A percentile compares a stretch with the other conserved stretches of the same genome.
These are phyloP conservation scores for Drosophila ogumai DNA, from an alignment of 1,140 invertebrate genomes.

Conservation along the genomic window DNA sequence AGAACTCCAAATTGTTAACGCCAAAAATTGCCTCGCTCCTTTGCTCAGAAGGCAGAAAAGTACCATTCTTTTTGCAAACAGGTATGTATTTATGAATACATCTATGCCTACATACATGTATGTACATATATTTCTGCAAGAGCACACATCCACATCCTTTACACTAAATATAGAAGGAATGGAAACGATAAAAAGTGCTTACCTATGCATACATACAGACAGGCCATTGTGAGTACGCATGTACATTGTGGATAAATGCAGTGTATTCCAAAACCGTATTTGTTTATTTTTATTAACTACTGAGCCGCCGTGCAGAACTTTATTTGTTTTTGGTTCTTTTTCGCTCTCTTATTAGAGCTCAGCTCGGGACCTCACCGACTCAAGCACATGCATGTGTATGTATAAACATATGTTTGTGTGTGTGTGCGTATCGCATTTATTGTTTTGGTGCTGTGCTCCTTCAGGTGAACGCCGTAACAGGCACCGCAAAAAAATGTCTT, in stretches of 20 bases:
- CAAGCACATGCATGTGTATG: not conserved
- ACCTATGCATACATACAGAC: conserved; percentile 8
- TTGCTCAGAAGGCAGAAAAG: not conserved
- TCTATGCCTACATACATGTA: no score
- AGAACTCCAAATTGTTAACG: not conserved
- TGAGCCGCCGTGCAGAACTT: not conserved
- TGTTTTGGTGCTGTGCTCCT: conserved; percentile 12
- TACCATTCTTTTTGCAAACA: conserved; percentile 27
- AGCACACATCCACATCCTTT: conserved; percentile 26
- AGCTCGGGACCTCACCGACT: conserved; percentile 13
- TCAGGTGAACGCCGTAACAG: conserved; percentile 1
- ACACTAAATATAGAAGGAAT: conserved; percentile 34
- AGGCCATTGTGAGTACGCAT: conserved; percentile 8
- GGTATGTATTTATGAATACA: conserved; percentile 34
- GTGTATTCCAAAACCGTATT: not conserved
- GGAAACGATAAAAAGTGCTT: conserved; percentile 30
- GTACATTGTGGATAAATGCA: conserved; percentile 12
- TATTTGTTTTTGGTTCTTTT: conserved; percentile 3
- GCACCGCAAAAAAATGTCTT: not conserved
- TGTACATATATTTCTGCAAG: no score
- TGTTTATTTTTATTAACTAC: conserved; percentile 9
- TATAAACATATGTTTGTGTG: conserved; percentile 7
- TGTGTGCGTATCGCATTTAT: conserved; percentile 2
- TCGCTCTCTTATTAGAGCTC: conserved; percentile 13
- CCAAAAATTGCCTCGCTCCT: conserved; percentile 14